phyloP scores from a whole-genome alignment of 2,797 vertebrate genomes.

The Orientallactaga sibirica region DNA sequence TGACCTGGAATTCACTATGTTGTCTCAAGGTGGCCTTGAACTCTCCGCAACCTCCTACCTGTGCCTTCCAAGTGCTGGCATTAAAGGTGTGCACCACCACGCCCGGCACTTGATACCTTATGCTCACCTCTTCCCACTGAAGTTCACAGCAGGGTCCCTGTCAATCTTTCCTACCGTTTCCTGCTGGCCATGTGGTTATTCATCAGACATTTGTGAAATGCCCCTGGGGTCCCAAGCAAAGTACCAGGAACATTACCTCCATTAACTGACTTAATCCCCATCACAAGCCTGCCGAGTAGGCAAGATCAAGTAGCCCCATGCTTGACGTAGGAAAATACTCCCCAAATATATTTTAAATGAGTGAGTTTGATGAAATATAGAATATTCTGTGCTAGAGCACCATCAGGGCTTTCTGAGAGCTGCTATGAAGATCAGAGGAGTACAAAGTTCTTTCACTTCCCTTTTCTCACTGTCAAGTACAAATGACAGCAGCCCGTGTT shows the following conservation, averaged over 20 bases:
- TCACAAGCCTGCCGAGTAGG: neutral
- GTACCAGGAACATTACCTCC: too few species aligned
- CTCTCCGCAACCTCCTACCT: too few species aligned
- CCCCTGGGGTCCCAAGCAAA: neutral
- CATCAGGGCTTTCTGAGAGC: neutral
- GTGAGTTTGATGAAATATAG: neutral
- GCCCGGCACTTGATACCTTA: neutral
- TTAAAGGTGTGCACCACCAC: too few species aligned
- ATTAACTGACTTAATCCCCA: neutral
- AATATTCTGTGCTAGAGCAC: neutral
- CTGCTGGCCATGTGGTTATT: neutral
- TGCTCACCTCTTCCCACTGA: neutral
- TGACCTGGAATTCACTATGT: too few species aligned
- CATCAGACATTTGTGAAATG: neutral
- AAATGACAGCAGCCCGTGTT: neutral
- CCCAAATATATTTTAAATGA: neutral
- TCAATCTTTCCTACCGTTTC: neutral
- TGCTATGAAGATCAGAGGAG: neutral
- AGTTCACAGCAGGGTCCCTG: too few species aligned
- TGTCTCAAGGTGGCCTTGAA: too few species aligned
- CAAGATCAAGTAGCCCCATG: neutral
- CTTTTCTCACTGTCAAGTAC: neutral
- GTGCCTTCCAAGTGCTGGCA: too few species aligned
- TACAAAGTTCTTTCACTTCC: neutral
- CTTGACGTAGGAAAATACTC: neutral